Percentiles rank a stretch among this genome's conserved stretches.
Conservation (phyloP, 2,113 vertebrate species). For the Ptilonorhynchus violaceus region DNA sequence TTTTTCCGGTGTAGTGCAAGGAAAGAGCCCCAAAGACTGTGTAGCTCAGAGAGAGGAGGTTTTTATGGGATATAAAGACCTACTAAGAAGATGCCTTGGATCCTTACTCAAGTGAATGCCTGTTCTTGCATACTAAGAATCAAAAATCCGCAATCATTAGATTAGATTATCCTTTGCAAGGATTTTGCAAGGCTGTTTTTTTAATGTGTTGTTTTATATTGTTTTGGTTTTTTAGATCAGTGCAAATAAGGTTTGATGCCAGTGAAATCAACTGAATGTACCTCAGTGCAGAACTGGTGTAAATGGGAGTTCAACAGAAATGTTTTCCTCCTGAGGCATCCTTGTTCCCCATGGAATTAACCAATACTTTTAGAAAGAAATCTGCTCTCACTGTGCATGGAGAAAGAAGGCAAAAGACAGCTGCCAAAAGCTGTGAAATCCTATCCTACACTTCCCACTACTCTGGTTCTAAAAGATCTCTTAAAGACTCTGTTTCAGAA, state of each 20-base stretch:
- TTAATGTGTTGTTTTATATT: background rate
- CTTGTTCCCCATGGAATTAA: background rate
- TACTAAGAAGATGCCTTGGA: background rate
- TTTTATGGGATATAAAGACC: background rate
- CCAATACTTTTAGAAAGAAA: background rate
- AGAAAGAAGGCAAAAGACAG: conserved; percentile 43
- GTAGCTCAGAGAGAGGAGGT: background rate
- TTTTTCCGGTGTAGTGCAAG: background rate
- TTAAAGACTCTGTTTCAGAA: background rate
- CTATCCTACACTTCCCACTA: background rate
- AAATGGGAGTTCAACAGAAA: background rate
- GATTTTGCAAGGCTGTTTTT: background rate
- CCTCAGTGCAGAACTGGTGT: background rate
- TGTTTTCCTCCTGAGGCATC: background rate
- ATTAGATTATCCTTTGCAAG: background rate
- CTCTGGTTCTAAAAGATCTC: background rate
- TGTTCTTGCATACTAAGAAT: background rate
- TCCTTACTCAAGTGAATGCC: background rate
- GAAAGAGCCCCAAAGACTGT: background rate
- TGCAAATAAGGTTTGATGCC: background rate
- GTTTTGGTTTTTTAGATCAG: background rate
- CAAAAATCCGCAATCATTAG: background rate
- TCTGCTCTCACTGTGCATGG: background rate
- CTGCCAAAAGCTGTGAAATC: conserved; percentile 48
- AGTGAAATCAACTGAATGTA: background rate